Base-by-base conservation (phyloP, 1,140 invertebrate genomes). In the Euura lappo region DNA sequence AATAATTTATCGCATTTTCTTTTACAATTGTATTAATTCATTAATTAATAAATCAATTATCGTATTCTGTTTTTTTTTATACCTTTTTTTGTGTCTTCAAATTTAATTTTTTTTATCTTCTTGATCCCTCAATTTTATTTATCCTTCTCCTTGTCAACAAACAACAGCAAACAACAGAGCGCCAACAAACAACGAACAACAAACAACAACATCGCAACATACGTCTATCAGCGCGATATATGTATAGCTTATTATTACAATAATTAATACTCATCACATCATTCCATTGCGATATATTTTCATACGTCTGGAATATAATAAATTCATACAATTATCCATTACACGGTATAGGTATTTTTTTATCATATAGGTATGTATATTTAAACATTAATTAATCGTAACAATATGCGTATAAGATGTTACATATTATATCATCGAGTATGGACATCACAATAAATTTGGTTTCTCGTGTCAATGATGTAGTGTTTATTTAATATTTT, bases 361-460 rank as follows among this genome's bases (percentile, higher is more conserved):
- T 11, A 11, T 60, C 4, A 60, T 60, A 2, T 60, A 60, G 5
- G 10, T 60, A 4, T 60, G 13, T n/a, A n/a, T 69, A 42, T 69
- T 42, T 69, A 42, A 69, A 69, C 28, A 44, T 69, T 69, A 69
- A 69, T 45, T 42, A 67, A 13, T 6, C 13, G 44, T 4, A 67
- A 67, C 28, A 67, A 67, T 67, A 67, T 67, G 28, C 44, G 65
- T 11, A 6, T 42, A 67, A 67, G 78, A n/a, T n/a, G n/a, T n/a
- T n/a, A n/a, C n/a, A n/a, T n/a, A n/a, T n/a, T n/a, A n/a, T n/a
- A n/a, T n/a, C n/a, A n/a, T n/a, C n/a, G n/a, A n/a, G 28, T 78
- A 75, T 80, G 79, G 79, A 80, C 79, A 77, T 80, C 79, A 80
- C 79, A 78, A 80, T 79, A 75, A 80, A 78, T 74, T 75, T 80